Evolutionary conservation across 2,113 vertebrate genomes (phyloP).

Genomic region (Nanorana parkeri): DNA sequence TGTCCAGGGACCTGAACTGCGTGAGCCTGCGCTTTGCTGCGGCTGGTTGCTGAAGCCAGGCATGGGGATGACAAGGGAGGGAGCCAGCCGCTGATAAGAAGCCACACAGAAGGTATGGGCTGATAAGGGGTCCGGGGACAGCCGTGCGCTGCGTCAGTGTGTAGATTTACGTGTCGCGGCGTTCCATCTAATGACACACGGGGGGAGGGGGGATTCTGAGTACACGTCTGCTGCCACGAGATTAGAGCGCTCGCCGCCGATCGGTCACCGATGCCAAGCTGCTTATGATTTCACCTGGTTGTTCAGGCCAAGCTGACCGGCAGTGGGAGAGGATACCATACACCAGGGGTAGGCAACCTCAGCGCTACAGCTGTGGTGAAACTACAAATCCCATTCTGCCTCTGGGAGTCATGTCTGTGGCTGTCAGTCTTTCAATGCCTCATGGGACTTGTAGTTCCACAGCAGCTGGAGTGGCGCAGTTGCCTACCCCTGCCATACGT

Average conservation of each 20-base stretch:
- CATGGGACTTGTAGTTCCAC: too few relatives aligned
- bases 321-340: too few relatives aligned
- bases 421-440: too few relatives aligned
- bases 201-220: neutral
- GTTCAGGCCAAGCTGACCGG: too few relatives aligned
- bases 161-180: conserved; percentile 6
- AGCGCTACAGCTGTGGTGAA: too few relatives aligned
- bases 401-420: too few relatives aligned
- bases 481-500: too few relatives aligned
- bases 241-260: neutral
- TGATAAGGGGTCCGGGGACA: conserved; percentile 10
- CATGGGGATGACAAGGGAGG: conserved; percentile 9
- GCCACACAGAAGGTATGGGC: conserved; percentile 27
- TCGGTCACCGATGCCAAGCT: neutral
- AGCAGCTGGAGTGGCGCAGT: too few relatives aligned
- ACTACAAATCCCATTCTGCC: too few relatives aligned
- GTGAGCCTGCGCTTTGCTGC: neutral
- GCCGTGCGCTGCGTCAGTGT: neutral
- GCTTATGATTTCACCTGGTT: too few relatives aligned
- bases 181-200: conserved; percentile 1
- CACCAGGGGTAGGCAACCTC: too few relatives aligned
- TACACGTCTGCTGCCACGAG: conserved; percentile 14
- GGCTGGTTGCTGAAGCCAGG: neutral
- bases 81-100: conserved; percentile 29
- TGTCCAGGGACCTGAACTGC: neutral